These are phyloP conservation scores for Cryptotermes secundus DNA, from an alignment of 1,140 invertebrate genomes.

Conservation along the genomic window DNA sequence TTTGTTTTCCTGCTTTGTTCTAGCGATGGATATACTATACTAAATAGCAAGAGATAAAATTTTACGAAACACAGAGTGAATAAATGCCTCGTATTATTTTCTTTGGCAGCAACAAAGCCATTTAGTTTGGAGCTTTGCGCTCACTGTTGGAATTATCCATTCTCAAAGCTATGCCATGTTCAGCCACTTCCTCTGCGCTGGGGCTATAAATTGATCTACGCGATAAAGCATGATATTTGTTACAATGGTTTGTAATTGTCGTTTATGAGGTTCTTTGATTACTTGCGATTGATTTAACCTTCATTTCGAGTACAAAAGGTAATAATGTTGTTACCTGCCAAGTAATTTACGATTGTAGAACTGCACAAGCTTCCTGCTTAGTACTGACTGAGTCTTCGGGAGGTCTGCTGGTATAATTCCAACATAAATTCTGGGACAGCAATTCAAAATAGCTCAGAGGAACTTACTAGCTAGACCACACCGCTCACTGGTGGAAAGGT, in stretches of 20 bases:
- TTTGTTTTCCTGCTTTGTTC: background rate
- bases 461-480: too few relatives aligned
- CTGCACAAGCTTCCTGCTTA: background rate
- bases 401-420: too few relatives aligned
- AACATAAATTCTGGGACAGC: too few relatives aligned
- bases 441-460: too few relatives aligned
- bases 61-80: background rate
- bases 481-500: too few relatives aligned
- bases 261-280: background rate
- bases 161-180: too few relatives aligned
- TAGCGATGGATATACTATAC: background rate
- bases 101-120: background rate
- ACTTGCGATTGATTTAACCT: background rate
- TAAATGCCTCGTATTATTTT: background rate
- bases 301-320: background rate
- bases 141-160: too few relatives aligned
- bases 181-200: too few relatives aligned
- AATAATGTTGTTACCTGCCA: background rate
- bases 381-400: too few relatives aligned
- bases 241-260: background rate
- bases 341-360: background rate
- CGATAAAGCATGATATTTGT: too few relatives aligned
- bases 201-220: too few relatives aligned
- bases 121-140: background rate
- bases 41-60: background rate